Percentiles rank a stretch among this genome's conserved stretches.
phyloP scores from a whole-genome alignment of 92 coral and sea anemone species.

The Siderastrea siderea region DNA sequence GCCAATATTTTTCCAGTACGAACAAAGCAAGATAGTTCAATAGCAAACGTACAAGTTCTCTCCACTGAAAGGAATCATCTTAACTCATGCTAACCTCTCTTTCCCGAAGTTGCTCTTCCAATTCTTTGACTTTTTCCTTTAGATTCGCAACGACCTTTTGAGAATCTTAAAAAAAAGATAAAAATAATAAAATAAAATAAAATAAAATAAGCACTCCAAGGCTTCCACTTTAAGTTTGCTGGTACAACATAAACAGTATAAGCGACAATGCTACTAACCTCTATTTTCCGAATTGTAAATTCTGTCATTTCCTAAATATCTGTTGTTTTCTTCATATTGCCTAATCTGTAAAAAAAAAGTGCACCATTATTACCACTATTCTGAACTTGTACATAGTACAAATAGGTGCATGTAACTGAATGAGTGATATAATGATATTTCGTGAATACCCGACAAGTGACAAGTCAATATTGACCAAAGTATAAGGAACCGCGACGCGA shows the following conservation, averaged over 20 bases:
- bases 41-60: no score
- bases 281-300: slow-evolving; percentile 81
- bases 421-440: no score
- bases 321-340: slow-evolving; percentile 97
- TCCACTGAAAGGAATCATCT: no score
- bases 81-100: slow-evolving; percentile 68
- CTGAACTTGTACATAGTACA: background rate
- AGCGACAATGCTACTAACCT: slow-evolving; percentile 59
- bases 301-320: slow-evolving; percentile 81
- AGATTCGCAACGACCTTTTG: slow-evolving; percentile 81
- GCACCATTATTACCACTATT: background rate
- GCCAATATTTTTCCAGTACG: no score
- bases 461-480: no score
- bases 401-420: no score
- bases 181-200: background rate
- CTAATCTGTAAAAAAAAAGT: slow-evolving; percentile 62
- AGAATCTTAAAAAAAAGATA: background rate
- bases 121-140: slow-evolving; percentile 84
- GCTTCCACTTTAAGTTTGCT: no score
- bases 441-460: no score
- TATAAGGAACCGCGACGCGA: no score
- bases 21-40: no score
- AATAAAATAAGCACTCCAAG: background rate
- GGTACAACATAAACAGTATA: no score
- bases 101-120: slow-evolving; percentile 85